Percentiles rank a stretch among this genome's conserved stretches.
phyloP scores from a whole-genome alignment of 2,797 vertebrate genomes.

The Notamacropus eugenii region DNA sequence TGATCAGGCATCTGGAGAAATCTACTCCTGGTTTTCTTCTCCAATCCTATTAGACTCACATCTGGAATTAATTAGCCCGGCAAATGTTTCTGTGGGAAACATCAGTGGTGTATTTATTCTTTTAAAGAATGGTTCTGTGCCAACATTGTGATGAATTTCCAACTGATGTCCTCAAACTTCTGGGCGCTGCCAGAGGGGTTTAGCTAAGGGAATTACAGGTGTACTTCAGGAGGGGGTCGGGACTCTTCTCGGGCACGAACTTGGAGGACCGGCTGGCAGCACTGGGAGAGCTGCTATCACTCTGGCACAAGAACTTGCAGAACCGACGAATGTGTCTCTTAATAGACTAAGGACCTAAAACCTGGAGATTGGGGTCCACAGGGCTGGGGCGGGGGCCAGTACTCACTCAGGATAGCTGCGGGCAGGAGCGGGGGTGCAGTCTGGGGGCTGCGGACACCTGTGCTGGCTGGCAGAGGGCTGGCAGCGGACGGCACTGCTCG shows the following conservation, averaged over 20 bases:
- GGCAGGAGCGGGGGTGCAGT: background rate
- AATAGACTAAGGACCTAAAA: background rate
- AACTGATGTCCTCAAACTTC: conserved; percentile 71
- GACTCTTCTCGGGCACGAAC: background rate
- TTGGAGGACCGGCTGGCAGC: background rate
- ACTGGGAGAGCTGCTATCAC: background rate
- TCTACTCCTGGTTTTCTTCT: conserved; percentile 76
- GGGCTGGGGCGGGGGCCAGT: background rate
- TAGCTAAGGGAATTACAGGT: background rate
- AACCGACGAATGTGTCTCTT: background rate
- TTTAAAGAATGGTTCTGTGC: conserved; percentile 77
- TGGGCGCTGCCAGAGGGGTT: conserved; percentile 58
- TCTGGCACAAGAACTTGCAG: too few relatives aligned
- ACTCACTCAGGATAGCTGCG: background rate
- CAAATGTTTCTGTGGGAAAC: conserved; percentile 77
- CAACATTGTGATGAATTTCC: conserved; percentile 76
- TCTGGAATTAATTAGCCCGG: conserved; percentile 78
- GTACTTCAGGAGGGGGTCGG: background rate
- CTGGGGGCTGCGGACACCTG: background rate
- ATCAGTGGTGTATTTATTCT: conserved; percentile 73
- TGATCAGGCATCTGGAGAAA: conserved; percentile 66
- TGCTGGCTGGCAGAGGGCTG: background rate
- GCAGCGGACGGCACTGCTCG: background rate
- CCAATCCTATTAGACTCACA: conserved; percentile 78
- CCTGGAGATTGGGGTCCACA: background rate